Conservation (phyloP, 2,797 vertebrate genomes). For the Spheniscus humboldti region DNA sequence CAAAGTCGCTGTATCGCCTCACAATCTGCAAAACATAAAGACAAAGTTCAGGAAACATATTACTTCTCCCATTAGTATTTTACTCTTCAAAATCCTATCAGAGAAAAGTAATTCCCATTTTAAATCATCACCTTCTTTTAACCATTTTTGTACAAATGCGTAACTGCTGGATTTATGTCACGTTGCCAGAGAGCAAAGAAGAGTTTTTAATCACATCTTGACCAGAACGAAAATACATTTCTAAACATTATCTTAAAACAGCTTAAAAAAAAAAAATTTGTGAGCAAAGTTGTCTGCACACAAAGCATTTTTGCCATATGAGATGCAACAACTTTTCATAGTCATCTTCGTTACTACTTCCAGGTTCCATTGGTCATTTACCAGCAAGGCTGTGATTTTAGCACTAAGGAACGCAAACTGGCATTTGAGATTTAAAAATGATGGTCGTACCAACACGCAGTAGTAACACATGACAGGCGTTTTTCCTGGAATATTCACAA, state of each 20-base stretch:
- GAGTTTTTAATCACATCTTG: not conserved
- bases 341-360: not conserved
- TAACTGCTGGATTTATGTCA: not conserved
- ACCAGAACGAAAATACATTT: not conserved
- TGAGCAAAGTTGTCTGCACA: not conserved
- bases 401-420: not conserved
- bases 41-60: not conserved
- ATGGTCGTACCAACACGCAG: not conserved
- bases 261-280: not conserved
- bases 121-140: not conserved
- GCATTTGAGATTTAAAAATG: not conserved
- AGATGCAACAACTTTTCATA: not conserved
- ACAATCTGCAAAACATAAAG: constrained; percentile 84
- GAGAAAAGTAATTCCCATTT: not conserved
- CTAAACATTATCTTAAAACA: not conserved
- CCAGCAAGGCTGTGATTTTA: not conserved
- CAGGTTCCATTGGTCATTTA: rapidly evolving
- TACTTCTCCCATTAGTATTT: not conserved
- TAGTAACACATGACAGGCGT: not conserved
- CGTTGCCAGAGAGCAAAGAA: not conserved
- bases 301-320: not conserved
- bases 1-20: constrained; percentile 97
- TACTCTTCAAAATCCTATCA: not conserved
- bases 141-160: not conserved
- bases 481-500: not conserved